Base-by-base conservation (phyloP, 53 echinoderm and acorn worm genomes). In the Temnopleurus reevesii region DNA sequence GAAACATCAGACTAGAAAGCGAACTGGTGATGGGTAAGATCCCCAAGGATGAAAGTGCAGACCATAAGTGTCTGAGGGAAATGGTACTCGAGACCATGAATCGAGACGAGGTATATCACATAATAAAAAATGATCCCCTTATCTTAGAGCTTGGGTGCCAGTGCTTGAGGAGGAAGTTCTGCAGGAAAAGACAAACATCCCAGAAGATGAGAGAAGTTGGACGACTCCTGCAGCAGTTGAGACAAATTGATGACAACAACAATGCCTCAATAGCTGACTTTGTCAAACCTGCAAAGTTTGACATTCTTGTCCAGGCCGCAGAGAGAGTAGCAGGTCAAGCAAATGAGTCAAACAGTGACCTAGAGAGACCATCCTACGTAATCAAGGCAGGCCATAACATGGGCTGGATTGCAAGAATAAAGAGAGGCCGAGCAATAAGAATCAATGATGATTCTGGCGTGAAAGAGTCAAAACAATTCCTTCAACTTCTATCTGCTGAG, bases 151-250 rank as follows among this genome's bases (percentile, higher is more conserved):
- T 91, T 43, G 91, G 91, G 4, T 77, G 59, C 38, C 55, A 89
- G 47, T 83, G 91, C 59, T 53, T 93, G 15, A 90, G 86, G 53
- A 93, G 90, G 29, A 64, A 90, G 51, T 30, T 38, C 61, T 76
- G 26, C 38, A 58, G 90, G 81, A 87, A 90, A 28, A 59, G 59
- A 2, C 43, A 76, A 26, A 53, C 77, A n/a, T 83, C 93, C 28
- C 76, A 91, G 33, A 93, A 93, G 36, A 93, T 93, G 93, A 83
- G 91, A 82, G 77, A 76, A 29, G 35, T 81, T 56, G 83, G 91
- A 77, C 76, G 89, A 46, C 59, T 91, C 47, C 58, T 91, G 8
- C 58, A 89, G 45, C 56, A 76, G 83, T 81, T 91, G 53, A 64
- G 91, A 30, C 12, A 91, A 49, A 80, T 86, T 76, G 89, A 89